These are phyloP conservation scores for Pocillopora grandis DNA, from an alignment of 92 coral and sea anemone genomes.

Conservation along the genomic window DNA sequence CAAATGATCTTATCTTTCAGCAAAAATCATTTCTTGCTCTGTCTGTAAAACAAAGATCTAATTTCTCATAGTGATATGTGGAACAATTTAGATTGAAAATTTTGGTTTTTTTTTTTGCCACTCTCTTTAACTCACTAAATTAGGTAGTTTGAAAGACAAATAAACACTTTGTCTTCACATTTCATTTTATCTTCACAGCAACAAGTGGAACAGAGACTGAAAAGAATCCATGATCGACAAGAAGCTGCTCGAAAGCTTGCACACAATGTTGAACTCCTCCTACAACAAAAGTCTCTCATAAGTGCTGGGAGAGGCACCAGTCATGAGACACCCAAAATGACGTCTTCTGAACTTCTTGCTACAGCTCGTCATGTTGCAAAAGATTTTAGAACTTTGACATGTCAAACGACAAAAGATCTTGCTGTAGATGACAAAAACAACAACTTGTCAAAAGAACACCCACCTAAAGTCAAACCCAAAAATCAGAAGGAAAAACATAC, in stretches of 20 bases:
- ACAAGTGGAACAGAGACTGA: conserved; percentile 70
- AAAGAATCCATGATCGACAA: conserved; percentile 92
- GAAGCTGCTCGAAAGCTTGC: conserved; percentile 90
- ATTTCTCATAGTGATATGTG: too few species aligned
- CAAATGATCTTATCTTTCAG: too few species aligned
- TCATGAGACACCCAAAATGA: conserved; percentile 47
- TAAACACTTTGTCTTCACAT: not conserved
- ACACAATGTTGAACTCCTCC: conserved; percentile 79
- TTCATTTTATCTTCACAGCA: conserved; percentile 51
- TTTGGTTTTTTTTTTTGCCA: too few species aligned
- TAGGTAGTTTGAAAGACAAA: too few species aligned
- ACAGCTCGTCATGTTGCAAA: conserved; percentile 78
- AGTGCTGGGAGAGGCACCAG: conserved; percentile 25
- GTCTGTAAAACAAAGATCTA: too few species aligned
- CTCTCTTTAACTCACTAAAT: too few species aligned
- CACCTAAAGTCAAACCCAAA: not conserved
- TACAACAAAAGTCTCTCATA: conserved; percentile 81
- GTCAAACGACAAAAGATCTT: conserved; percentile 70
- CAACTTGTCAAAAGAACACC: conserved; percentile 12
- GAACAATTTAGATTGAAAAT: too few species aligned
- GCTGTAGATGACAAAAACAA: conserved; percentile 56
- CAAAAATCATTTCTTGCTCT: too few species aligned
- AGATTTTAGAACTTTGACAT: conserved; percentile 63
- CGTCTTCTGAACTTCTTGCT: conserved; percentile 64
- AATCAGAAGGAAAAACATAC: not conserved